Evolutionary conservation across 2,797 vertebrate species (phyloP).

Genomic region (Danio jaintianensis): DNA sequence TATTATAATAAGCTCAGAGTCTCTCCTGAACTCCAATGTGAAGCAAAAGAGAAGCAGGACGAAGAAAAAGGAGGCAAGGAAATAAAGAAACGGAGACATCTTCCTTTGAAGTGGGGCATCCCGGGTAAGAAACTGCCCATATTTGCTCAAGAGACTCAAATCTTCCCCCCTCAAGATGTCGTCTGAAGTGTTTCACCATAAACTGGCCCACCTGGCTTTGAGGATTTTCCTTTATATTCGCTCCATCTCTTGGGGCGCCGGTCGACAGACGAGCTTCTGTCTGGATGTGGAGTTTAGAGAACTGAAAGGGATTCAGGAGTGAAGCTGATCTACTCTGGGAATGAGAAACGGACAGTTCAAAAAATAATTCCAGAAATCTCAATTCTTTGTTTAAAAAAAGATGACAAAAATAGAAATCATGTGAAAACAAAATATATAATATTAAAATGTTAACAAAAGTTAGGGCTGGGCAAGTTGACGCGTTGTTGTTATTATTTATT

Average conservation of each 20-base stretch:
- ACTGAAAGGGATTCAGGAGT: conserved; percentile 23
- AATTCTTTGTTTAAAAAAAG: conserved; percentile 27
- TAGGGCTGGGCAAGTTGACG: too few species aligned
- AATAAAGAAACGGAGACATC: conserved; percentile 40
- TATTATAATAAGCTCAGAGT: conserved; percentile 55
- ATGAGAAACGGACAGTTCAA: conserved; percentile 67
- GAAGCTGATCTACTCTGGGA: conserved; percentile 45
- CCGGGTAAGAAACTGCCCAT: conserved; percentile 50
- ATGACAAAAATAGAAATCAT: too few species aligned
- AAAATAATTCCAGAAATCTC: conserved; percentile 53
- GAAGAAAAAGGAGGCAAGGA: neutral
- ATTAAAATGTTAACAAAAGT: too few species aligned
- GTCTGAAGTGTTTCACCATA: conserved; percentile 36
- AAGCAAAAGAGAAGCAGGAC: conserved; percentile 21
- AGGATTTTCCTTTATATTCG: conserved; percentile 57
- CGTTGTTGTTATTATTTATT: too few species aligned
- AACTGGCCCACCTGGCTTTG: conserved; percentile 43
- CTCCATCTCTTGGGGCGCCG: conserved; percentile 58
- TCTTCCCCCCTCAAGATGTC: conserved; percentile 37
- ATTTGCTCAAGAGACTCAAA: conserved; percentile 35
- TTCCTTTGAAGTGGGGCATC: conserved; percentile 54
- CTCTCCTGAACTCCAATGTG: conserved; percentile 42
- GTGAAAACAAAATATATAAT: too few species aligned
- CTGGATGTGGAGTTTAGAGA: conserved; percentile 8
- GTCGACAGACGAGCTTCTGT: conserved; percentile 51